Conservation (phyloP, 1,140 invertebrate species). For the Carposina sasakii region DNA sequence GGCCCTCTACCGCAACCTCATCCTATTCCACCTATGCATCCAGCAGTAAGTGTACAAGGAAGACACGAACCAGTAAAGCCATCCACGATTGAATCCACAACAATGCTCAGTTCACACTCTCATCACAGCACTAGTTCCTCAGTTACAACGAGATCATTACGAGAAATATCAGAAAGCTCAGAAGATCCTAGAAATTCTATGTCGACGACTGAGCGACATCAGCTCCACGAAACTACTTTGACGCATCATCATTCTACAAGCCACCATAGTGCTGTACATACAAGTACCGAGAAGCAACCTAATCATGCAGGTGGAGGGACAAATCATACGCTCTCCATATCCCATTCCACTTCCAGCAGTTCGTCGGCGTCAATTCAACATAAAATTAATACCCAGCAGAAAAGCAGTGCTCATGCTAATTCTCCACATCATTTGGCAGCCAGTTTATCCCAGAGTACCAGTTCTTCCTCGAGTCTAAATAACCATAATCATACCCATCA, state of each 20-base stretch:
- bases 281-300: conserved; percentile 74
- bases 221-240: conserved; percentile 75
- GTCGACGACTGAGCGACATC: conserved; percentile 70
- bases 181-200: conserved; percentile 67
- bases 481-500: conserved; percentile 69
- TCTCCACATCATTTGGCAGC: conserved; percentile 73
- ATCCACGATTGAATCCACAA: conserved; percentile 77
- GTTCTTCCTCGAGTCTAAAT: conserved; percentile 67
- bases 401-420: conserved; percentile 65
- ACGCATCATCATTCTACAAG: conserved; percentile 77
- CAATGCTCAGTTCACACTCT: conserved; percentile 79
- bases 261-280: conserved; percentile 77
- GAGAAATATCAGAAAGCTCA: conserved; percentile 74
- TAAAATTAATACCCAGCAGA: conserved; percentile 73
- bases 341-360: conserved; percentile 77
- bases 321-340: conserved; percentile 76
- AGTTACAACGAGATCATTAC: conserved; percentile 72
- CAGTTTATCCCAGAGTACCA: conserved; percentile 69
- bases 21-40: conserved; percentile 79
- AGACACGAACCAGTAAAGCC: conserved; percentile 68
- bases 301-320: conserved; percentile 70
- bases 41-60: conserved; percentile 70
- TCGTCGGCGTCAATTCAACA: conserved; percentile 75
- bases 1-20: conserved; percentile 80
- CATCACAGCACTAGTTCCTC: conserved; percentile 78